Evolutionary conservation across 2,797 vertebrate species (phyloP), one percentile per base, ranked within the genome.

Genomic region (Glyptemys insculpta): DNA sequence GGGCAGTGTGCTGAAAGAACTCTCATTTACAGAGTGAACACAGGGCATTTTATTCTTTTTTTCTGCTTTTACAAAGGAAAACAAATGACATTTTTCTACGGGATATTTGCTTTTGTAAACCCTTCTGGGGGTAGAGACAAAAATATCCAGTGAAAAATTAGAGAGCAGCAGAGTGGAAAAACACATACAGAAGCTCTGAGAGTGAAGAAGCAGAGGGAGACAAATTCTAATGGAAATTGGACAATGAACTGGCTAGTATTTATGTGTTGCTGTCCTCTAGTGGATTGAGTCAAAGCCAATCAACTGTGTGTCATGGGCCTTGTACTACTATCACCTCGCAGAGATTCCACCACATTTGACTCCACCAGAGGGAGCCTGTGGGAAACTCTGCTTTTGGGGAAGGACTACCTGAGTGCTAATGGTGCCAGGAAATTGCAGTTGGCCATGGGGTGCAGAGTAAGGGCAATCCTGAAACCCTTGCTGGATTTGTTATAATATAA

Each of bases 1-100:
- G 10, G 47, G 25, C 1, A 82, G 65, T 81, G 34, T 85, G 90
- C 85, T 81, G 21, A 37, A 76, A 92, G 56, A 94, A 74, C 76
- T 12, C 86, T 12, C 80, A 85, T 81, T 94, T 94, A 1, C 49
- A 37, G 56, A 41, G 11, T 3, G 53, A 84, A 92, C 94, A 81
- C 3, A 7, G 4, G 29, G 34, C 53, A 12, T 0, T 18, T 81
- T 91, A 25, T 18, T 87, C 27, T 76, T 52, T 53, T 65, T 34
- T 85, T 4, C 52, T 83, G 85, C 50, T 34, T 92, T 54, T n/a
- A 85, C 11, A 53, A 84, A 81, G 54, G 31, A 29, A 27, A 49
- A 54, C 47, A 88, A 79, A 80, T 10, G 2, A 5, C 12, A 87
- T 4, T 5, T 83, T 5, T 72, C 83, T 89, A 62, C 76, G 21